phyloP scores from a whole-genome alignment of 2,888 invertebrate species.

The Crossocerus cetratus region DNA sequence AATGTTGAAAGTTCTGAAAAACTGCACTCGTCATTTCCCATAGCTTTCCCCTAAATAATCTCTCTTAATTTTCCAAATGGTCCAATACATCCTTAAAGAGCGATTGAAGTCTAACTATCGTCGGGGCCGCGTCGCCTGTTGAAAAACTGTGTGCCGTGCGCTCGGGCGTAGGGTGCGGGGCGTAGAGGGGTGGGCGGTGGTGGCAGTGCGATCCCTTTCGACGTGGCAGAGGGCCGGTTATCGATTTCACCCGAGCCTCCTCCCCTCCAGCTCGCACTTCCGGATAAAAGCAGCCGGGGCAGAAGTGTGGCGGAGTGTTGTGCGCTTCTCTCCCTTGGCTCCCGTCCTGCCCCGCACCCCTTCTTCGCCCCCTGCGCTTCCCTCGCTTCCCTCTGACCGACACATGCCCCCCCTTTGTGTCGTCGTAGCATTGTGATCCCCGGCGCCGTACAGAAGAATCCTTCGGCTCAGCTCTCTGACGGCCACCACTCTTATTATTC shows the following conservation, averaged over 20 bases:
- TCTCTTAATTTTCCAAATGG: too few relatives aligned
- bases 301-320: conserved; percentile 50
- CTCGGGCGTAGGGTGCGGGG: too few relatives aligned
- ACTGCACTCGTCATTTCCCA: too few relatives aligned
- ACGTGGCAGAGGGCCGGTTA: conserved; percentile 68
- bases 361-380: conserved; percentile 23
- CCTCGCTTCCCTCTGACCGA: conserved; percentile 4
- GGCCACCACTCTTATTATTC: not conserved
- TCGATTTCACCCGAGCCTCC: conserved; percentile 66
- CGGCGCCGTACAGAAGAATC: conserved; percentile 14
- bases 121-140: not conserved
- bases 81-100: too few relatives aligned
- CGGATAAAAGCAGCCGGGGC: conserved; percentile 65
- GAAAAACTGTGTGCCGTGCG: too few relatives aligned
- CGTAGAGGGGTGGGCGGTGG: conserved; percentile 35
- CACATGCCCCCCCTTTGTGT: conserved; percentile 1
- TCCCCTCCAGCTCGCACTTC: conserved; percentile 58
- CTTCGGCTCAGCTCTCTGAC: conserved; percentile 17
- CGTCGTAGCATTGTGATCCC: conserved; percentile 8
- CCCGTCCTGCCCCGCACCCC: not conserved
- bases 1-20: too few relatives aligned
- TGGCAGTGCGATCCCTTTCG: conserved; percentile 65
- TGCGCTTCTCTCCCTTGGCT: conserved; percentile 24
- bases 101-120: too few relatives aligned
- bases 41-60: too few relatives aligned